These are phyloP conservation scores for Tapirus indicus DNA, from an alignment of 2,797 vertebrate genomes.

Conservation along the genomic window DNA sequence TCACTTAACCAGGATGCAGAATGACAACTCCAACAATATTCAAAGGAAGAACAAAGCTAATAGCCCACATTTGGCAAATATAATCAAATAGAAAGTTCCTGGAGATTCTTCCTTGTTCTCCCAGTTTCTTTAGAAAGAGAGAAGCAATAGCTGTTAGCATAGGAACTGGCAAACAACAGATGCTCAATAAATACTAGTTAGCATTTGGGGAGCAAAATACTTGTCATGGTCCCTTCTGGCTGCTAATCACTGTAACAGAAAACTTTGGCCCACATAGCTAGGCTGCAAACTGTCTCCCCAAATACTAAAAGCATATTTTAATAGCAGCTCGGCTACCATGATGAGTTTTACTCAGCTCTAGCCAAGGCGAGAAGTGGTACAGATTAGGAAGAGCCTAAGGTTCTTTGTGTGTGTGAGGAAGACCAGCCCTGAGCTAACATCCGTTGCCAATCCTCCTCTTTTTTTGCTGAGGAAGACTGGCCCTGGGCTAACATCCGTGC, in stretches of 20 bases:
- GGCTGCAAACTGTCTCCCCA: background rate
- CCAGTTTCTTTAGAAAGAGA: conserved; percentile 29
- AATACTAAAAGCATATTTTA: background rate
- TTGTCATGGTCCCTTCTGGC: background rate
- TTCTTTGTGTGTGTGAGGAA: background rate
- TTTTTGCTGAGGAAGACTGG: no score
- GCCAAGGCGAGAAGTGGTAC: background rate
- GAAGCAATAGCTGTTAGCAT: background rate
- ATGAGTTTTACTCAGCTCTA: conserved; percentile 28
- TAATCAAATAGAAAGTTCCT: background rate
- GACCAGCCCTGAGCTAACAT: no score
- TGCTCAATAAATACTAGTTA: background rate
- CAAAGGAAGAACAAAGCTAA: background rate
- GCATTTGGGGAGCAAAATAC: background rate
- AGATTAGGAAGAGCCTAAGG: conserved; percentile 11
- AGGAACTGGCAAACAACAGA: background rate
- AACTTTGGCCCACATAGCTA: background rate
- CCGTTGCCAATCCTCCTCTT: no score
- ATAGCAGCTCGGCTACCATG: background rate
- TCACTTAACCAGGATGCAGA: conserved; percentile 1
- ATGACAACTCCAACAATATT: background rate
- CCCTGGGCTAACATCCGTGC: no score
- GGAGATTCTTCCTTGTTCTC: background rate
- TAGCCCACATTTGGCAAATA: background rate
- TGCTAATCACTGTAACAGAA: background rate